Evolutionary conservation across 2,888 invertebrate genomes (phyloP).

Genomic region (Heliconius ismenius): DNA sequence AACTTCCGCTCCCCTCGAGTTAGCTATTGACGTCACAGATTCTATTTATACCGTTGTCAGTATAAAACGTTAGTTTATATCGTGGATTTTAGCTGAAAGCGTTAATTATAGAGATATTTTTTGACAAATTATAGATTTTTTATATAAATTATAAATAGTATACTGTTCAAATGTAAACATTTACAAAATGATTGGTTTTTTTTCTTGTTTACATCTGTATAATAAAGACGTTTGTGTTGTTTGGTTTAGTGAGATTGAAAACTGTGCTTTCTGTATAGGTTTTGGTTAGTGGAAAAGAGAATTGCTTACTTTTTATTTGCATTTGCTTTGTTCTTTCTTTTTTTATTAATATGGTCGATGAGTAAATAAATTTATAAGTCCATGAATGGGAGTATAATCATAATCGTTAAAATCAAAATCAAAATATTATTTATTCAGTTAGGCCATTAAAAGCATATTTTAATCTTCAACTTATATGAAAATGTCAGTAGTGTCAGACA

Average conservation of each 20-base stretch:
- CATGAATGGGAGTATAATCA: neutral
- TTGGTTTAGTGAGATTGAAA: neutral
- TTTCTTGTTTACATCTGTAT: neutral
- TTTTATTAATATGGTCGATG: too few relatives aligned
- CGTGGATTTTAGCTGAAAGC: neutral
- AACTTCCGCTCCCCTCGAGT: conserved; percentile 29
- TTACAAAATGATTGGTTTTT: neutral
- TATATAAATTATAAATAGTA: neutral
- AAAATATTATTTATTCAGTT: neutral
- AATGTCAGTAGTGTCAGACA: neutral
- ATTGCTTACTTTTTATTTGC: neutral
- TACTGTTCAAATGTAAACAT: neutral
- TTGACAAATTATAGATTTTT: neutral
- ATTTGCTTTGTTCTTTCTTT: too few relatives aligned
- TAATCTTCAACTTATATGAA: neutral
- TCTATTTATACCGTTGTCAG: conserved; percentile 27
- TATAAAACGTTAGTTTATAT: conserved; percentile 7
- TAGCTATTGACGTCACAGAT: conserved; percentile 30
- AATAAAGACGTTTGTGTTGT: neutral
- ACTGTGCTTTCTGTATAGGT: too few relatives aligned
- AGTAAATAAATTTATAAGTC: neutral
- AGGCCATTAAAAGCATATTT: neutral
- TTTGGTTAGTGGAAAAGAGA: neutral
- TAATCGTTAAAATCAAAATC: neutral
- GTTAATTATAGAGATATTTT: conserved; percentile 1